Percentiles rank a stretch among this genome's conserved stretches.
phyloP scores from a whole-genome alignment of 2,888 invertebrate species.

The Troilus luridus region DNA sequence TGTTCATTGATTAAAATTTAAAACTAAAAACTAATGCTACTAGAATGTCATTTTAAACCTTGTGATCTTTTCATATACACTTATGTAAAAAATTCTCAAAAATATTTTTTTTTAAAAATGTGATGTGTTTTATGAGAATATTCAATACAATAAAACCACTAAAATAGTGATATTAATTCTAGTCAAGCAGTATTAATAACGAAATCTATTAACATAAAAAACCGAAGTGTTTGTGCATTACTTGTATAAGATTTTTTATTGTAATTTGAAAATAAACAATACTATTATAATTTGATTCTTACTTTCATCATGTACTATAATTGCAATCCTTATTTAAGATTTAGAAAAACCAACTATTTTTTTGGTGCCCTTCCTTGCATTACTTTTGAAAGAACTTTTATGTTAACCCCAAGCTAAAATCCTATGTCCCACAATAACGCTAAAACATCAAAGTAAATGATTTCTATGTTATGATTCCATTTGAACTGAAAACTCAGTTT shows the following conservation, averaged over 20 bases:
- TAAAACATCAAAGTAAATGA: too few species aligned
- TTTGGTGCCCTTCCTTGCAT: not conserved
- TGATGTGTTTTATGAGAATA: not conserved
- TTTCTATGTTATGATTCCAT: too few species aligned
- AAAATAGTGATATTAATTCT: conserved; percentile 37
- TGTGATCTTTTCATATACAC: not conserved
- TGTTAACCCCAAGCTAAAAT: too few species aligned
- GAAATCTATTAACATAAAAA: conserved; percentile 17
- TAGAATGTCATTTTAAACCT: not conserved
- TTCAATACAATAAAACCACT: not conserved
- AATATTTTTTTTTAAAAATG: not conserved
- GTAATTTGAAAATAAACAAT: conserved; percentile 30
- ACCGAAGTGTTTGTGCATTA: conserved; percentile 11
- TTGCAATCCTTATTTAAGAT: not conserved
- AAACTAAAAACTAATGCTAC: too few species aligned
- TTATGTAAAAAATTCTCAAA: not conserved
- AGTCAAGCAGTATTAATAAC: conserved; percentile 43
- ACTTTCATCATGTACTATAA: not conserved
- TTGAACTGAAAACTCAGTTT: too few species aligned
- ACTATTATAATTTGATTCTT: not conserved
- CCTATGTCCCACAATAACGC: too few species aligned
- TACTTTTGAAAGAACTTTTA: not conserved
- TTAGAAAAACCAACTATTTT: not conserved
- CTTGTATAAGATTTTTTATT: not conserved
- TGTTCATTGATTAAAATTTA: too few species aligned